These are phyloP conservation scores for Micronycteris hirsuta DNA, from an alignment of 2,113 vertebrate genomes.

Conservation along the genomic window DNA sequence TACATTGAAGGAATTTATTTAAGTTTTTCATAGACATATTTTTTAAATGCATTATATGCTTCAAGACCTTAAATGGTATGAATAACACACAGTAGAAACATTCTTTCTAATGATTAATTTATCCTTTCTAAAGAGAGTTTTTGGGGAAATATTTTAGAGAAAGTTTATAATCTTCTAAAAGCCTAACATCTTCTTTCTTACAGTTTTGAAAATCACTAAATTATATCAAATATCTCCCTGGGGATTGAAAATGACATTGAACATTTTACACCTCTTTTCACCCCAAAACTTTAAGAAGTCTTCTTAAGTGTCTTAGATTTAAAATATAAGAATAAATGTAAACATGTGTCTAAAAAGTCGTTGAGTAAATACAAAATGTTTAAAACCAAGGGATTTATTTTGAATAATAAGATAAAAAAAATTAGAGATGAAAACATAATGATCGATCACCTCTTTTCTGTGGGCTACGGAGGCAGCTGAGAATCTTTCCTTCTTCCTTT, in stretches of 20 bases:
- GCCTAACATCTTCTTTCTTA: background rate
- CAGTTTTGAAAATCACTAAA: background rate
- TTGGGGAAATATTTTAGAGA: background rate
- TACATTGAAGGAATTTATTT: background rate
- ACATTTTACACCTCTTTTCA: background rate
- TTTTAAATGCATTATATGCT: background rate
- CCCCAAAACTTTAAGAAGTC: background rate
- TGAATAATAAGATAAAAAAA: background rate
- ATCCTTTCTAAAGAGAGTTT: background rate
- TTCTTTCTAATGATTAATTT: background rate
- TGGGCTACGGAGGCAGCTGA: background rate
- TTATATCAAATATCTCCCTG: background rate
- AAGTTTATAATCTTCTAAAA: background rate
- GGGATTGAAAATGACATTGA: background rate
- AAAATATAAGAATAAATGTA: background rate
- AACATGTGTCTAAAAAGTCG: background rate
- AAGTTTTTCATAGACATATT: background rate
- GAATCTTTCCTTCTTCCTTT: background rate
- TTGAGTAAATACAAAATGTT: background rate
- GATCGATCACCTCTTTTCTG: background rate
- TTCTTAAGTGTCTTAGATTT: background rate
- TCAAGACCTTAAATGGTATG: background rate
- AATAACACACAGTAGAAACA: background rate
- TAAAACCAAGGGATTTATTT: background rate
- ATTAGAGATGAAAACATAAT: background rate